Base-by-base conservation (phyloP, 37 sponge, comb jelly and placozoan species). In the Haliclona indistincta region DNA sequence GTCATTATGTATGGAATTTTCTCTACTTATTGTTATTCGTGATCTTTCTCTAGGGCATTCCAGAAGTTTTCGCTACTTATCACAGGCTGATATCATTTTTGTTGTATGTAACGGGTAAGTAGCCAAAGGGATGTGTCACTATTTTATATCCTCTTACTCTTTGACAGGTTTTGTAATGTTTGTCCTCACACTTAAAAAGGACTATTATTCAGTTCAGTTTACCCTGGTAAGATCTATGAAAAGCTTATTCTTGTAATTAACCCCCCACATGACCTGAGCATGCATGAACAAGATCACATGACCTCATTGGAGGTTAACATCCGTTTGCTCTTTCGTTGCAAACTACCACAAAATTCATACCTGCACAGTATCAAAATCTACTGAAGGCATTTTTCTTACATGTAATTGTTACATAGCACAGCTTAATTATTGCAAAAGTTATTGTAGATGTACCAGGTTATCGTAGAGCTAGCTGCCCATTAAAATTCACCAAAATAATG, bases 141-240 rank as follows among this genome's bases (percentile, higher is more conserved):
- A 13, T 3, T 54, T 13, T 54, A 23, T 26, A 29, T 8, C 19
- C 22, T 56, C 6, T 51, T 17, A 26, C 15, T 19, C 4, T 44
- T 63, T 7, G 41, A 0, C 37, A 88, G 91, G 93, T 1, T 91
- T 95, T 78, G 85, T 95, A 20, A 28, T 91, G 70, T 95, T 95
- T 78, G 96, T 95, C 36, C 73, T 92, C 62, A 92, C 93, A 1
- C 81, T 95, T 2, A 79, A 95, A 80, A 92, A 85, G 66, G 96
- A 74, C 32, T 76, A 49, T 49, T 95, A 95, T 77, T 66, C 60
- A 62, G 81, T 78, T 1, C 96, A 95, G 80, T 95, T 95, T 76
- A 64, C 77, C 29, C 78, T 94, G 71, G 92, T 91, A 47, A 69
- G 80, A 3, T 25, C 68, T 6, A 19, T n/a, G 11, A 70, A 53